These are phyloP conservation scores for Schlechtendalia chinensis DNA, from an alignment of 1,140 invertebrate genomes.

Conservation along the genomic window DNA sequence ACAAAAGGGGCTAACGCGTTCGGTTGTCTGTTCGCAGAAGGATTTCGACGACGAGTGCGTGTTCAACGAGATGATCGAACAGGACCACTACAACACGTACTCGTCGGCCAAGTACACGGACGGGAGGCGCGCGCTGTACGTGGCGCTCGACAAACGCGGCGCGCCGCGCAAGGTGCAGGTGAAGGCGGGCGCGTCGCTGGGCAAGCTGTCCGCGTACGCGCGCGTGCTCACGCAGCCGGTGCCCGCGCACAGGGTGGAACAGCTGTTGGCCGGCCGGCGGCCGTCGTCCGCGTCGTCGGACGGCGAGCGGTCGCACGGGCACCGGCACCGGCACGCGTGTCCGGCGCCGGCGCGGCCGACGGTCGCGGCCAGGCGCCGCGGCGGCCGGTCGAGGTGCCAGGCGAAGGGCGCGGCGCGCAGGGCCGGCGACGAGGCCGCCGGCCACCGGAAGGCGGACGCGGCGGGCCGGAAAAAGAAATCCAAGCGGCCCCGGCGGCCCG, in stretches of 20 bases:
- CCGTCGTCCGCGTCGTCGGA: background rate
- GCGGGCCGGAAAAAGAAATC: conserved; percentile 46
- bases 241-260: conserved; percentile 61
- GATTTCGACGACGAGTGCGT: conserved; percentile 78
- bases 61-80: conserved; percentile 80
- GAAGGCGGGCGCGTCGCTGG: conserved; percentile 65
- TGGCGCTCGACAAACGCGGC: conserved; percentile 72
- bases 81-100: conserved; percentile 82
- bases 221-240: conserved; percentile 67
- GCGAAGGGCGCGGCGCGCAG: conserved; percentile 16
- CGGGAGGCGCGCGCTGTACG: conserved; percentile 67
- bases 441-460: conserved; percentile 26
- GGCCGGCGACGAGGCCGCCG: background rate
- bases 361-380: conserved; percentile 27
- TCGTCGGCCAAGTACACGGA: conserved; percentile 73
- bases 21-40: conserved; percentile 64
- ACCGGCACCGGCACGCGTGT: conserved; percentile 51
- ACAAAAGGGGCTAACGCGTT: background rate
- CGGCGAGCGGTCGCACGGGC: conserved; percentile 31
- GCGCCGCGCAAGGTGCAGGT: conserved; percentile 69
- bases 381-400: conserved; percentile 21
- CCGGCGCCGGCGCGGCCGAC: conserved; percentile 40
- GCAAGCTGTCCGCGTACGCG: conserved; percentile 70
- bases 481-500: background rate
- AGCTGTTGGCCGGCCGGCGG: conserved; percentile 56